These are phyloP conservation scores for Marmota flaviventris DNA, from an alignment of 2,113 vertebrate species.

Conservation along the genomic window DNA sequence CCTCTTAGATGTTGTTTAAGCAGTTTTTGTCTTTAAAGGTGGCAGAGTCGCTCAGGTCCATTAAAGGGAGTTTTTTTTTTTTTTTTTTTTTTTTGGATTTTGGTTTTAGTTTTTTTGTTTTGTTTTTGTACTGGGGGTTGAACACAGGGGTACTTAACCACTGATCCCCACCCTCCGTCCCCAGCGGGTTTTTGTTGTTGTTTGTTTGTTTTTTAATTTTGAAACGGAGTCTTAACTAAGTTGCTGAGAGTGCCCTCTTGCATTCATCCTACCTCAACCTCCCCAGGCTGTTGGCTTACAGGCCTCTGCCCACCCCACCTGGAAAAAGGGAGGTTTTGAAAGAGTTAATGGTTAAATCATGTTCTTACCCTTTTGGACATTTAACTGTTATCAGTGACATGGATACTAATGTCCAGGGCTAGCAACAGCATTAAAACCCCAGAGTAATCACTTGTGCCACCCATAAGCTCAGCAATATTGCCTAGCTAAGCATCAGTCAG, in stretches of 20 bases:
- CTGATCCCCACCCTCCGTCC: too few relatives aligned
- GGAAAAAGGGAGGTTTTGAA: not conserved
- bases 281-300: too few relatives aligned
- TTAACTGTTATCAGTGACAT: not conserved
- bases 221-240: too few relatives aligned
- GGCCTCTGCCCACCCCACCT: too few relatives aligned
- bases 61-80: not conserved
- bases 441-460: not conserved
- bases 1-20: conserved; percentile 18
- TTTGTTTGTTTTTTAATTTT: too few relatives aligned
- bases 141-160: too few relatives aligned
- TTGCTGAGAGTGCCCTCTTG: too few relatives aligned
- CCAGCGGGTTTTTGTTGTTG: too few relatives aligned
- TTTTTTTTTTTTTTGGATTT: too few relatives aligned
- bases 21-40: not conserved
- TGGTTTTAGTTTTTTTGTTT: too few relatives aligned
- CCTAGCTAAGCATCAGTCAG: not conserved
- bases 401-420: not conserved
- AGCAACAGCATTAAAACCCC: not conserved
- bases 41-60: not conserved
- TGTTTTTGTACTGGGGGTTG: too few relatives aligned
- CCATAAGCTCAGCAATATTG: not conserved
- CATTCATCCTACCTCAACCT: too few relatives aligned
- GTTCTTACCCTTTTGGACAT: not conserved
- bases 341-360: not conserved